Percentiles rank a stretch among this genome's conserved stretches.
Conservation (phyloP, 1,140 invertebrate genomes). For the Maconellicoccus hirsutus region DNA sequence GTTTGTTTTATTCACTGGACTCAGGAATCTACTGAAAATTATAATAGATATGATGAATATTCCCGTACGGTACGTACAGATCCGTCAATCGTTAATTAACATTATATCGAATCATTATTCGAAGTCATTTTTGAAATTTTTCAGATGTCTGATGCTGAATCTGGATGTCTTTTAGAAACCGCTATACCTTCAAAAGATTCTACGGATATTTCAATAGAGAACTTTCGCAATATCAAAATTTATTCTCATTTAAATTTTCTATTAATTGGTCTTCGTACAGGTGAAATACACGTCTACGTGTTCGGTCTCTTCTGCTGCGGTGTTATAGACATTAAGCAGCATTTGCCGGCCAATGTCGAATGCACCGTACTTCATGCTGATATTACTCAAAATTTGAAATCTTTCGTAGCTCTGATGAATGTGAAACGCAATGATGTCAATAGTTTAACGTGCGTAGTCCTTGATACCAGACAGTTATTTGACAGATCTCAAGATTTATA, state of each 20-base stretch:
- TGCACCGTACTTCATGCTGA: conserved; percentile 47
- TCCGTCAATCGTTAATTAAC: neutral
- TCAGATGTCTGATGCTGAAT: neutral
- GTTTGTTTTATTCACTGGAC: conserved; percentile 45
- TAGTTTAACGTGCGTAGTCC: conserved; percentile 42
- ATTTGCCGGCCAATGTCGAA: conserved; percentile 30
- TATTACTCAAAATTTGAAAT: conserved; percentile 46
- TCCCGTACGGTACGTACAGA: neutral
- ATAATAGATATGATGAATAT: conserved; percentile 5
- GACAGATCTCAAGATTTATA: conserved; percentile 41
- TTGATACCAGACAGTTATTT: conserved; percentile 54
- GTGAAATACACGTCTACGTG: conserved; percentile 59
- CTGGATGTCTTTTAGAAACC: neutral
- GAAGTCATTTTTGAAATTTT: neutral
- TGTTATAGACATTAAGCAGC: neutral
- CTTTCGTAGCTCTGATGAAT: conserved; percentile 40
- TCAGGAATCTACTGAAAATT: conserved; percentile 29
- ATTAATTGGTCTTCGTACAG: conserved; percentile 60
- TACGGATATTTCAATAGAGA: conserved; percentile 47
- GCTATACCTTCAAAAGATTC: conserved; percentile 37
- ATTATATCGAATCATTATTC: neutral
- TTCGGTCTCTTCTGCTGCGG: conserved; percentile 60
- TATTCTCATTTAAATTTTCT: conserved; percentile 63
- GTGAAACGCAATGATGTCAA: conserved; percentile 39
- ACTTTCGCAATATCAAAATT: conserved; percentile 47